Evolutionary conservation across 2,797 vertebrate genomes (phyloP), one percentile per base, ranked within the genome.

Genomic region (Ptychobarbus kaznakovi): DNA sequence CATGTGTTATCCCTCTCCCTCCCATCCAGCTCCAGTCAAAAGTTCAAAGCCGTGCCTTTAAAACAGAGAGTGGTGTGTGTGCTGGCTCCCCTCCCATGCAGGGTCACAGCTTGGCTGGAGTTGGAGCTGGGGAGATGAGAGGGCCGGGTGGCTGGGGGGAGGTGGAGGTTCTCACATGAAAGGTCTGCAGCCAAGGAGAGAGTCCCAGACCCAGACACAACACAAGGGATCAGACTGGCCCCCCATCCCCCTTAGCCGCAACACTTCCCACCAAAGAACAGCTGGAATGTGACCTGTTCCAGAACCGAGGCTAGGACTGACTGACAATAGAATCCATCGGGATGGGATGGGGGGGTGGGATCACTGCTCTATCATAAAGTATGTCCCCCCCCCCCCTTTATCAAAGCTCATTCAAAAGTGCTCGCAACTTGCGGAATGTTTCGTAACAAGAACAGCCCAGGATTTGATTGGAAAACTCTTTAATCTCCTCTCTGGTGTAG

Each of bases 141-240:
- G 86, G 87, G 63, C 80, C 53, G 78, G 79, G 79, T 46, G 72
- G 86, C 44, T 63, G 80, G 84, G 89, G 91, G 90, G 91, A 90
- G 91, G 66, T 83, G 32, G 69, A 79, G 73, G 73, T 72, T 61
- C 84, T 87, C 89, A 89, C 87, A 90, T 92, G 89, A 92, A 92
- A 94, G 86, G 83, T 88, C 85, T 61, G 81, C 79, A 61, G 83
- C 61, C 46, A 85, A 89, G 85, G 90, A 94, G 85, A 93, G 94
- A 94, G 94, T 93, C 94, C 94, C 93, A 95, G 94, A 94, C 92
- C 93, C 93, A 96, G 95, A 96, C 95, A 95, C 94, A 96, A 96
- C 95, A 96, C 93, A 94, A 91, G 76, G 92, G 94, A 90, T 93
- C 86, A 87, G 87, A 89, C 87, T 83, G 86, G 85, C 81, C 88